Percentiles rank a stretch among this genome's conserved stretches.
These are phyloP conservation scores for Puffinus mauretanicus DNA, from an alignment of 2,113 vertebrate species.

Conservation along the genomic window DNA sequence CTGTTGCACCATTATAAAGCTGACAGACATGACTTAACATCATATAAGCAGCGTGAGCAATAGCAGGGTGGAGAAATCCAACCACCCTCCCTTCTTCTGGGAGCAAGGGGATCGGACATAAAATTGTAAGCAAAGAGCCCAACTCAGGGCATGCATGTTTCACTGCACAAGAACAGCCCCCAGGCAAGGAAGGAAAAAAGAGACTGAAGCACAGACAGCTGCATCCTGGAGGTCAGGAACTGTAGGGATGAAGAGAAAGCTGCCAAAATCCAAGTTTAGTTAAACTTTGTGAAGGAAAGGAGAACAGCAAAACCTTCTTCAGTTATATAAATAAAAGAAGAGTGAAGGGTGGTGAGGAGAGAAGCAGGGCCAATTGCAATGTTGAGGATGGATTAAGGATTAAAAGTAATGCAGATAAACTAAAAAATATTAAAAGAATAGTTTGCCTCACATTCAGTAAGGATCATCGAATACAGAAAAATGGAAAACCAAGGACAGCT, in stretches of 20 bases:
- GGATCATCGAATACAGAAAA: neutral
- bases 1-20: neutral
- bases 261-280: neutral
- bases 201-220: neutral
- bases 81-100: neutral
- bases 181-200: neutral
- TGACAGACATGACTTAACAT: neutral
- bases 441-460: neutral
- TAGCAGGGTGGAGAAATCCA: neutral
- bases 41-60: neutral
- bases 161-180: neutral
- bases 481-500: fast-evolving
- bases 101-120: neutral
- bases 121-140: neutral
- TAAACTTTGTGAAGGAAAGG: neutral
- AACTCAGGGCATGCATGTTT: neutral
- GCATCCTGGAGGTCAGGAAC: neutral
- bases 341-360: neutral
- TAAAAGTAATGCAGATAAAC: neutral
- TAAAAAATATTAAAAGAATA: neutral
- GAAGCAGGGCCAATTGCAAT: neutral
- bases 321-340: neutral
- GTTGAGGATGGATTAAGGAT: neutral
- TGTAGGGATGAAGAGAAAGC: neutral
- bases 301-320: neutral